Evolutionary conservation across 1,140 invertebrate species (phyloP), one percentile per base, ranked within the genome.

Genomic region (Babylonia areolata): DNA sequence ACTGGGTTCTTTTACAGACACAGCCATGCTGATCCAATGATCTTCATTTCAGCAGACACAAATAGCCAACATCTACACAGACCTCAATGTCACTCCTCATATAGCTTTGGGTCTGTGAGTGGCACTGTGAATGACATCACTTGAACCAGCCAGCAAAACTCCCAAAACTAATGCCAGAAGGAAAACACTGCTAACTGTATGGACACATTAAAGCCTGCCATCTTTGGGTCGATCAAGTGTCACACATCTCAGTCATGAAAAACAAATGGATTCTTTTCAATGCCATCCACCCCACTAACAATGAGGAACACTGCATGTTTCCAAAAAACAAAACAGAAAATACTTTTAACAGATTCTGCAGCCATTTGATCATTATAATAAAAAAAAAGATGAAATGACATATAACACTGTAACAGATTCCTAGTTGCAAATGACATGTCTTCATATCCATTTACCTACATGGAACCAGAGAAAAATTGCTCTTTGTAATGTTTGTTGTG

Each of bases 161-260:
- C 0, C 0, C 9, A 51, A 51, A 51, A 51, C 5, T 6, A 46
- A 46, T 6, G 15, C n/a, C n/a, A 46, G 15, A 46, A 46, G 5
- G 11, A 73, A 33, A 35, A 73, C 6, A 73, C 2, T 73, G 20
- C 71, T 12, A 73, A 28, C 33, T 33, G 11, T 73, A 73, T 6
- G 9, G 71, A 37, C 71, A 73, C 71, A 73, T 73, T 73, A 73
- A 73, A 73, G 35, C 71, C 71, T 73, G 71, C 71, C 71, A 73
- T 73, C 71, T 73, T 73, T 73, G 71, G 71, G 31, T 73, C 71
- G 33, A 64, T 64, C 12, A 23, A 64, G 58, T 64, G 28, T 64
- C 58, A 64, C 58, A 64, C 28, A 64, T 23, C 6, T 64, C 58
- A 23, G 9, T 6, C 28, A 69, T 69, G 12, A 9, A 69, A 69